Evolutionary conservation across 1,140 invertebrate species (phyloP).

Genomic region (Carposina sasakii): DNA sequence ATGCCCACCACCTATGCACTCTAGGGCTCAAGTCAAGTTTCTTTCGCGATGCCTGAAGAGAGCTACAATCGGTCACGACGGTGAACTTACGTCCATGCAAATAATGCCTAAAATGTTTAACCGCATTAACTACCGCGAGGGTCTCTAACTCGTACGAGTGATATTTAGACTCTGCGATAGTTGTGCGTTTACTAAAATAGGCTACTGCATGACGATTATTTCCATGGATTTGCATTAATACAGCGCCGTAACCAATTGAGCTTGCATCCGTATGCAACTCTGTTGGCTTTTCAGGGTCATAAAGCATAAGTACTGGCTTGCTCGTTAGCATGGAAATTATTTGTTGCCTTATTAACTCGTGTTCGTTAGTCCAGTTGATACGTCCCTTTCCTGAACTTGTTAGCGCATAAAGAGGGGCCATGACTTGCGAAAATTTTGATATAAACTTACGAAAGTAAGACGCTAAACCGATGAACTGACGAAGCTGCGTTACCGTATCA

Average conservation of each 20-base stretch:
- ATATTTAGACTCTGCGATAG: neutral
- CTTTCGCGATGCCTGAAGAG: slow-evolving; percentile 24
- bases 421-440: slow-evolving; percentile 23
- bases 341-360: slow-evolving; percentile 8
- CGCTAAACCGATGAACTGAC: neutral
- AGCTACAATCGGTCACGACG: slow-evolving; percentile 30
- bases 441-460: slow-evolving; percentile 30
- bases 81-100: slow-evolving; percentile 2
- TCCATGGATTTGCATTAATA: slow-evolving; percentile 14
- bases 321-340: neutral
- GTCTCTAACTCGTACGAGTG: slow-evolving; percentile 7
- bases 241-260: slow-evolving; percentile 1
- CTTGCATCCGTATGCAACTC: neutral
- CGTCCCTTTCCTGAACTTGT: neutral
- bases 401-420: neutral
- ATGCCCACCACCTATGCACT: slow-evolving; percentile 28
- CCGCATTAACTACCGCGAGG: neutral
- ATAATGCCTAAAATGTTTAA: neutral
- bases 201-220: slow-evolving; percentile 24
- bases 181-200: slow-evolving; percentile 6
- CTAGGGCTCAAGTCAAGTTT: slow-evolving; percentile 32
- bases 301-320: slow-evolving; percentile 30
- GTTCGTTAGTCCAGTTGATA: slow-evolving; percentile 8
- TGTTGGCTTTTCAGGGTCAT: slow-evolving; percentile 32
- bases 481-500: slow-evolving; percentile 25